Percentiles rank a stretch among this genome's conserved stretches.
phyloP scores from a whole-genome alignment of 37 sponge, comb jelly and placozoan genomes.

The Agelas oroides region DNA sequence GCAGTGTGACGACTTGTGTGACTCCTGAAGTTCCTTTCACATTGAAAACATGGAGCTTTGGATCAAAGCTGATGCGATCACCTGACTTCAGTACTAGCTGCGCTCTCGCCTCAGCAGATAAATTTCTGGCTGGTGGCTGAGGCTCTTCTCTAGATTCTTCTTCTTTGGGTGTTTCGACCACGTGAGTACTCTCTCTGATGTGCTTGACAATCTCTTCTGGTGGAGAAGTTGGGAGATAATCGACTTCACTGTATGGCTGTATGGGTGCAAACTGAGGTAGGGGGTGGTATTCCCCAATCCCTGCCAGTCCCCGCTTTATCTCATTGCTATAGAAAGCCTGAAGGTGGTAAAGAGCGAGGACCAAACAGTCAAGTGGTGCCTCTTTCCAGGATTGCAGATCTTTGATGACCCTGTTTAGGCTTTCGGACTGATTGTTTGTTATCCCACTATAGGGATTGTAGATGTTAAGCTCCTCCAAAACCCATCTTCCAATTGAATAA shows the following conservation, averaged over 20 bases:
- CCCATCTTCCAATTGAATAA: conserved; percentile 18
- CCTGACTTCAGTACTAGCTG: too few species aligned
- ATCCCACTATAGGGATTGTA: conserved; percentile 69
- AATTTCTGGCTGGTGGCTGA: too few species aligned
- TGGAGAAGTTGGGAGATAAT: background rate
- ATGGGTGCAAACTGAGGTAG: background rate
- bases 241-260: background rate
- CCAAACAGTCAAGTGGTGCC: conserved; percentile 45
- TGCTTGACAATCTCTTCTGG: conserved; percentile 25
- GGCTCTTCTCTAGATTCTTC: too few species aligned
- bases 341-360: conserved; percentile 47
- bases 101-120: too few species aligned
- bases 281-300: conserved; percentile 51
- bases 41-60: conserved; percentile 31
- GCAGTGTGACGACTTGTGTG: conserved; percentile 42
- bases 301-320: conserved; percentile 61
- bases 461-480: conserved; percentile 18
- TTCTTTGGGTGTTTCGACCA: too few species aligned
- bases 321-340: conserved; percentile 71
- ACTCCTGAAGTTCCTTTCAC: conserved; percentile 29
- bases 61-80: conserved; percentile 12
- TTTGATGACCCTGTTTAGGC: conserved; percentile 49
- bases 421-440: conserved; percentile 65
- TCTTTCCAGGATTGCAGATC: conserved; percentile 56
- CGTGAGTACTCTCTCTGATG: background rate